Base-by-base conservation (phyloP, 2,888 invertebrate species). In the Deilephila porcellus region DNA sequence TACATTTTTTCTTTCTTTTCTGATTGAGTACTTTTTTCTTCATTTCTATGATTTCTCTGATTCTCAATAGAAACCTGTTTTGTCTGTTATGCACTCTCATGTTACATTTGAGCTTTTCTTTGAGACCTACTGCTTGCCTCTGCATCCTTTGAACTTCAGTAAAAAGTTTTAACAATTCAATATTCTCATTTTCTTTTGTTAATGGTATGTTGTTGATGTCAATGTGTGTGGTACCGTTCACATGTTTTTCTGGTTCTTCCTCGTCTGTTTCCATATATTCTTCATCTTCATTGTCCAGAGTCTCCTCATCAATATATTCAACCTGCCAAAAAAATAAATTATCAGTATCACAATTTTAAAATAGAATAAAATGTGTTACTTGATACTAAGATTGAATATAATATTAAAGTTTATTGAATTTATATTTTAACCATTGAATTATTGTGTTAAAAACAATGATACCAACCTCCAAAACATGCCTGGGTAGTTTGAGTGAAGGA, bases 291-390 rank as follows among this genome's bases (percentile, higher is more conserved):
- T 90, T 88, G 37, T 93, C 91, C 71, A 93, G 77, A 2, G 91
- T 89, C 45, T 94, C 93, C 79, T 94, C 94, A 72, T 94, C 94
- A 76, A 94, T 94, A 79, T 94, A 94, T 86, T 94, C 94, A 7
- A 93, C 93, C 94, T 94, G 81, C 56, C 80, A 79, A 72, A 59
- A 70, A 75, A 74, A 73, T 72, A 59, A 59, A 59, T 29, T 34
- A 45, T 56, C 56, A 45, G 2, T 72, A 71, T 32, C 32, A 32
- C 3, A 32, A 32, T 14, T 17, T 56, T 56, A 19, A 19, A 14
- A 7, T 32, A 29, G 19, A 37, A 5, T 29, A 19, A 2, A 25
- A 25, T 25, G 0, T 25, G 25, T 25, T 25, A 25, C 25, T 25
- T 25, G 25, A 25, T 25, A 25, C 25, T 25, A 25, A 25, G 25